phyloP scores from a whole-genome alignment of 1,140 invertebrate species.

The Conus betulinus region DNA sequence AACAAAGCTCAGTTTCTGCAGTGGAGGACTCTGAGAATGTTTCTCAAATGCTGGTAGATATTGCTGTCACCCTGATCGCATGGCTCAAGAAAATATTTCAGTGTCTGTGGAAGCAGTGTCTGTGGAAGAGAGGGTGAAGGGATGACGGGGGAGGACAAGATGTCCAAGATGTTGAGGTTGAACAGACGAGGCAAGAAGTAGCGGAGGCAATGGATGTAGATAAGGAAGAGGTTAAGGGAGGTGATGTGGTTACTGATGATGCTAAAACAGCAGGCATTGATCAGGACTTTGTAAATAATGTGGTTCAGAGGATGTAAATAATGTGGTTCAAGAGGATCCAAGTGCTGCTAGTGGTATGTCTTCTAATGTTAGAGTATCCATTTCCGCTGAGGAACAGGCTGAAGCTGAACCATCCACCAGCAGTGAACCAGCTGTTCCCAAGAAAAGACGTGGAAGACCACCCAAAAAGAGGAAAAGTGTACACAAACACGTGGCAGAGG shows the following conservation, averaged over 20 bases:
- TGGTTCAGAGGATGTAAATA: neutral
- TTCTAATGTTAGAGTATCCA: neutral
- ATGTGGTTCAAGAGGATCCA: neutral
- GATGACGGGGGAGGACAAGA: neutral
- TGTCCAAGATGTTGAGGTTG: neutral
- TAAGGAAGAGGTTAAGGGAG: neutral
- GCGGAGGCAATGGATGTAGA: neutral
- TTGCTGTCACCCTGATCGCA: neutral
- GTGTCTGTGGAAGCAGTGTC: neutral
- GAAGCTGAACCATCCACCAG: neutral
- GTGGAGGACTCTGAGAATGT: neutral
- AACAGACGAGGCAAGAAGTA: neutral
- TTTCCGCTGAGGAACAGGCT: neutral
- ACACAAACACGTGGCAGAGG: neutral
- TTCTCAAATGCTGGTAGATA: neutral
- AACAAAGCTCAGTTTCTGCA: neutral
- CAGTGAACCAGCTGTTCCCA: neutral
- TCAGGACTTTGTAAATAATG: neutral
- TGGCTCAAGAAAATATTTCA: neutral
- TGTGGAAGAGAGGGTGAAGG: neutral
- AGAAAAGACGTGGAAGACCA: conserved; percentile 20
- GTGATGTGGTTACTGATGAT: neutral
- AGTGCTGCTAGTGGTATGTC: neutral
- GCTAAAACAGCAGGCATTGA: neutral
- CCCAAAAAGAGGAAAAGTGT: neutral